phyloP scores from a whole-genome alignment of 2,888 invertebrate species.

The Dexiosoma caninum region DNA sequence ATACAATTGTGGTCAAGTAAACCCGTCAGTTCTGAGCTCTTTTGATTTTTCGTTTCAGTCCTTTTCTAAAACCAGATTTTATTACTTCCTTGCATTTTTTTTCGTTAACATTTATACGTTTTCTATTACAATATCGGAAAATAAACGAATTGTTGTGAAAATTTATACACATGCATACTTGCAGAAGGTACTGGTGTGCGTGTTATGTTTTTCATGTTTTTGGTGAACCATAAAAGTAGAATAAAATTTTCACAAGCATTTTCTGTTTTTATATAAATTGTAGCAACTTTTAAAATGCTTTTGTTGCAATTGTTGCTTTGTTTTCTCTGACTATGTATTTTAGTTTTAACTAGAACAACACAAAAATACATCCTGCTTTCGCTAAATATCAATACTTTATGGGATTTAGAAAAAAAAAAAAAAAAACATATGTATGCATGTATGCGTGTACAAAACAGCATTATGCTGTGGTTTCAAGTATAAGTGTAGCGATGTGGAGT shows the following conservation, averaged over 20 bases:
- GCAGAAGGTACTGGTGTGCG: no score
- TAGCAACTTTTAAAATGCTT: neutral
- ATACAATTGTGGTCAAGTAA: neutral
- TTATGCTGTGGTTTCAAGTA: no score
- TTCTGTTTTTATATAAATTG: constrained; percentile 8
- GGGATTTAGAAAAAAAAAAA: neutral
- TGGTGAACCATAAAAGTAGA: neutral
- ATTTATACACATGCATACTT: neutral
- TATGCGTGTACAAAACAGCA: no score
- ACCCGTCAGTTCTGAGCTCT: neutral
- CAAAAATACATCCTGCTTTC: constrained; percentile 32
- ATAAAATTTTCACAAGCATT: neutral
- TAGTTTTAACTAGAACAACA: constrained; percentile 14
- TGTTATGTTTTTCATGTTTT: neutral
- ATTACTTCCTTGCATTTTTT: neutral
- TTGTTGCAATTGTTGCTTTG: neutral
- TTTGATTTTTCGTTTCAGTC: neutral
- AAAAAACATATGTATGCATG: no score
- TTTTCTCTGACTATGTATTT: neutral
- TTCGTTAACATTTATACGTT: constrained; percentile 3
- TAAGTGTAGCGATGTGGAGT: no score
- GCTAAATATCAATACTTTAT: constrained; percentile 38
- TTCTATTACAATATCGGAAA: constrained; percentile 3
- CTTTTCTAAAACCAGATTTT: neutral
- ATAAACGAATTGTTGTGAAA: constrained; percentile 10